These are phyloP conservation scores for Carollia perspicillata DNA, from an alignment of 2,113 vertebrate genomes.

Conservation along the genomic window DNA sequence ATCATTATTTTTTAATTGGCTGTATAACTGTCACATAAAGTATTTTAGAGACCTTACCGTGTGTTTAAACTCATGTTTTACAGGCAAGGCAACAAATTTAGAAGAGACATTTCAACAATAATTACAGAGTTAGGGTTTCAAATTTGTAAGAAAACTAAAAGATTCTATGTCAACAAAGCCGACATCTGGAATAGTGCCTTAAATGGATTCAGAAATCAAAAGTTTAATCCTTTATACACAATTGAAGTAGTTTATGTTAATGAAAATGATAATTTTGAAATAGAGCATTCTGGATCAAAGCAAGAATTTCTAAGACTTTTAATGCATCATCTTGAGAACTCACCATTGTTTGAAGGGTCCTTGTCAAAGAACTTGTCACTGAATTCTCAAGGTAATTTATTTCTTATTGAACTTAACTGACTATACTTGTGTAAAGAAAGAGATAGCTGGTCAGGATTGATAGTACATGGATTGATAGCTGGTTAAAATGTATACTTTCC, in stretches of 20 bases:
- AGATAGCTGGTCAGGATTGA: not conserved
- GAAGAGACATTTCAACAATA: slow-evolving; percentile 79
- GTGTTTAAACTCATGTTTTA: slow-evolving; percentile 70
- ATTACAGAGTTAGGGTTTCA: slow-evolving; percentile 84
- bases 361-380: slow-evolving; percentile 84
- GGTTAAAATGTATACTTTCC: not conserved
- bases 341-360: slow-evolving; percentile 84
- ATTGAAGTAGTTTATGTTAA: slow-evolving; percentile 86
- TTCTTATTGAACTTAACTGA: slow-evolving; percentile 35
- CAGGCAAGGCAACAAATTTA: slow-evolving; percentile 80
- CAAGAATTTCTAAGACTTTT: slow-evolving; percentile 81
- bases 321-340: slow-evolving; percentile 83
- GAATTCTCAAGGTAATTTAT: slow-evolving; percentile 84
- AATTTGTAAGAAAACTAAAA: slow-evolving; percentile 80
- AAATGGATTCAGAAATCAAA: slow-evolving; percentile 83
- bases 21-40: slow-evolving; percentile 36
- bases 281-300: slow-evolving; percentile 74
- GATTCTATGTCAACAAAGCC: slow-evolving; percentile 82
- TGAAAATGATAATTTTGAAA: slow-evolving; percentile 64
- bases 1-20: not conserved
- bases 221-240: slow-evolving; percentile 85
- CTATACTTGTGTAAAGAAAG: not conserved
- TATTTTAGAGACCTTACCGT: slow-evolving; percentile 55
- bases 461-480: not conserved
- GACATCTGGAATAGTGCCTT: slow-evolving; percentile 86